These are phyloP conservation scores for Xanthorhoe spadicearia DNA, from an alignment of 2,888 invertebrate species.

Conservation along the genomic window DNA sequence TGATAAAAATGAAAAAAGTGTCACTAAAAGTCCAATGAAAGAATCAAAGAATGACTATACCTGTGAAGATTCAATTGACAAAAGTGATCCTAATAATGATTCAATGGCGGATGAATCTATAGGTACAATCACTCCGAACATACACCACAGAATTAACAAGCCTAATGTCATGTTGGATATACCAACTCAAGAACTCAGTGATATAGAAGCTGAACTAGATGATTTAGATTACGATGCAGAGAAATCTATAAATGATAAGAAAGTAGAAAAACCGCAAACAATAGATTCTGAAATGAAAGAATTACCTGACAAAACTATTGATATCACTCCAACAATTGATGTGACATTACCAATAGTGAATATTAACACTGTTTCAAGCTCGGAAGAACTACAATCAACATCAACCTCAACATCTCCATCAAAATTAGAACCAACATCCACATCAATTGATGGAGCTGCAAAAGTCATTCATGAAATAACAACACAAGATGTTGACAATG, in stretches of 20 bases:
- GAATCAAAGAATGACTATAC: neutral
- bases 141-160: constrained; percentile 60
- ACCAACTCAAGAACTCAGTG: constrained; percentile 67
- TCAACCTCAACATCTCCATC: neutral
- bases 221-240: constrained; percentile 12
- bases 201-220: constrained; percentile 47
- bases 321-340: constrained; percentile 8
- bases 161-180: constrained; percentile 75
- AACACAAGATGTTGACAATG: constrained; percentile 4
- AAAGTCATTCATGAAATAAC: neutral
- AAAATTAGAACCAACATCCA: constrained; percentile 1
- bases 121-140: constrained; percentile 32
- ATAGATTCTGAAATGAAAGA: constrained; percentile 9
- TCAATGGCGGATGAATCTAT: constrained; percentile 14
- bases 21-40: neutral
- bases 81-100: neutral
- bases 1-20: neutral
- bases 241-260: constrained; percentile 5
- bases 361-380: neutral
- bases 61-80: too few species aligned
- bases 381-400: constrained; percentile 5
- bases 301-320: neutral
- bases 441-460: constrained; percentile 1
- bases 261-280: neutral
- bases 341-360: constrained; percentile 12